These are phyloP conservation scores for Sphenodon punctatus DNA, from an alignment of 2,797 vertebrate species.

Conservation along the genomic window DNA sequence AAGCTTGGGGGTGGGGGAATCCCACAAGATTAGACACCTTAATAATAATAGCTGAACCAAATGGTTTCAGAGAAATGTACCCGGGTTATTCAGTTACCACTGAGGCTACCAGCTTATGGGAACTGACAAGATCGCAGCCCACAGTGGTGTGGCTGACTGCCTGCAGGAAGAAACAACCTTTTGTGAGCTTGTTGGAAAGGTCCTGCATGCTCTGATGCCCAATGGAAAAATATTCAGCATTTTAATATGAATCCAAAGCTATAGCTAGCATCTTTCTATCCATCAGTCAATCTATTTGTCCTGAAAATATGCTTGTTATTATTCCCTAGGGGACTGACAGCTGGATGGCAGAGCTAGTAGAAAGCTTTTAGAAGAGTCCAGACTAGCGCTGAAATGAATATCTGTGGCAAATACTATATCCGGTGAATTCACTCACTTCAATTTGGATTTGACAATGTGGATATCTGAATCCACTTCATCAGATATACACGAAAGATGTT, in stretches of 20 bases:
- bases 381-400: too few species aligned
- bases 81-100: slow-evolving; percentile 63
- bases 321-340: slow-evolving; percentile 52
- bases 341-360: slow-evolving; percentile 63
- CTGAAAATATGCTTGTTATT: slow-evolving; percentile 44
- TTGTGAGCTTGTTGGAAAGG: slow-evolving; percentile 62
- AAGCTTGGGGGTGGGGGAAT: too few species aligned
- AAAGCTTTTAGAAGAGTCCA: slow-evolving; percentile 49
- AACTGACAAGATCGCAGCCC: slow-evolving; percentile 70
- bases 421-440: too few species aligned
- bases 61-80: slow-evolving; percentile 57
- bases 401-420: too few species aligned
- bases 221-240: slow-evolving; percentile 61
- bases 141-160: slow-evolving; percentile 44
- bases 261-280: slow-evolving; percentile 51
- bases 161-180: slow-evolving; percentile 67
- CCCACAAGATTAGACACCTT: too few species aligned
- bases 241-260: slow-evolving; percentile 58
- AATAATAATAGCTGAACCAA: slow-evolving; percentile 55
- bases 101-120: slow-evolving; percentile 65
- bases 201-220: slow-evolving; percentile 34
- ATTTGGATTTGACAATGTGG: too few species aligned
- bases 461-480: too few species aligned
- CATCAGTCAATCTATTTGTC: slow-evolving; percentile 49
- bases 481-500: too few species aligned